These are phyloP conservation scores for Progne subis DNA, from an alignment of 2,113 vertebrate species.

Conservation along the genomic window DNA sequence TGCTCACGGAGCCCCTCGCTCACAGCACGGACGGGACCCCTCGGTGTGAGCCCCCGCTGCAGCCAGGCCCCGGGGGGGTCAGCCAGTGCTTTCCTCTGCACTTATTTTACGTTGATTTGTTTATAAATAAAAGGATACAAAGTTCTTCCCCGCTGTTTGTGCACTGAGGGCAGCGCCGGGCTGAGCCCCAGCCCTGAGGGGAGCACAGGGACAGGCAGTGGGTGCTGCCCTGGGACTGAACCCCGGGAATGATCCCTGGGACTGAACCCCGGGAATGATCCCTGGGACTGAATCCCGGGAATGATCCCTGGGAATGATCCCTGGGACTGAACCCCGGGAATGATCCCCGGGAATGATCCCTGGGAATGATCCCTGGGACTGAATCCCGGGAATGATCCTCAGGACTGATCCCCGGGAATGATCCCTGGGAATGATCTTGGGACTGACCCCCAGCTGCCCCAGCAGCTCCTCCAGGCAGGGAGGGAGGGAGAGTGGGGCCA, in stretches of 20 bases:
- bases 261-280: no score
- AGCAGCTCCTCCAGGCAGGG: accelerated
- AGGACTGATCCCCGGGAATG: not conserved
- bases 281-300: no score
- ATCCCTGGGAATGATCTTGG: not conserved
- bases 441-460: not conserved
- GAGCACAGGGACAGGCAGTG: accelerated
- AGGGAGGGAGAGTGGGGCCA: not conserved
- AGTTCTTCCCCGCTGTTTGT: not conserved
- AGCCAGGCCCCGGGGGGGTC: slow-evolving; percentile 30
- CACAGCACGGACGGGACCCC: not conserved
- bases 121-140: slow-evolving; percentile 74
- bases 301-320: no score
- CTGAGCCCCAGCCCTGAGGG: accelerated
- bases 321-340: not conserved
- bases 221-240: not conserved
- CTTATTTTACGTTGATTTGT: slow-evolving; percentile 72
- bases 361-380: not conserved
- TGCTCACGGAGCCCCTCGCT: not conserved
- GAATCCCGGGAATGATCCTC: not conserved
- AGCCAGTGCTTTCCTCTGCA: slow-evolving; percentile 63
- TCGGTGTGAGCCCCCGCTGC: not conserved
- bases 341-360: no score
- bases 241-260: not conserved
- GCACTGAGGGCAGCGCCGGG: not conserved